Base-by-base conservation (phyloP, 2,113 vertebrate species). In the Jacana jacana region DNA sequence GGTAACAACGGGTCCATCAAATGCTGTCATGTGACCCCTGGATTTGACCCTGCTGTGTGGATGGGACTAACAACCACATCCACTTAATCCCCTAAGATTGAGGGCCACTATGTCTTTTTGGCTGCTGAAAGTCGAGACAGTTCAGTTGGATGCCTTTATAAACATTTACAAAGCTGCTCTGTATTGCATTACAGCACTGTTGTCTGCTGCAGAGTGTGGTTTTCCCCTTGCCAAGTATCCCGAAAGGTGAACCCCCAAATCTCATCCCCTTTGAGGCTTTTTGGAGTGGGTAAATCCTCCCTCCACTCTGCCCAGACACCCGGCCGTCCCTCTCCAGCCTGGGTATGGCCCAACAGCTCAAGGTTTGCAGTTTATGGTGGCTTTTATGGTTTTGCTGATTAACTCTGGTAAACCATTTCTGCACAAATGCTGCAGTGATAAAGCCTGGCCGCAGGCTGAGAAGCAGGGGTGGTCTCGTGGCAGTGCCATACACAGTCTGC, bases 361-460 rank as follows among this genome's bases (percentile, higher is more conserved):
- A 81, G 51, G 42, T 86, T 60, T 48, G n/a, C 19, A 4, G 1
- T 86, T 96, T 95, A 90, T 75, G 35, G 64, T 16, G 60, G 33
- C 0, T 70, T 89, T 95, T 96, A 94, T 88, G 68, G 76, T 46
- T 37, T 3, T 9, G 35, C 19, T 30, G 65, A 60, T 71, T 11
- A 51, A 44, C 17, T 16, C 46, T 14, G 48, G 39, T 39, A 35
- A 93, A 63, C 9, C 14, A 46, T 86, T 88, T 35, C 33, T 85
- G 39, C 15, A 20, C 10, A 17, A 10, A 4, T 0, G 1, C 30
- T 4, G 0, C 4, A 1, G 37, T 0, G 52, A 91, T 60, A 89
- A 89, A 24, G 24, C 5, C 54, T 0, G 3, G 1, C 7, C 0
- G 1, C 10, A 11, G 37, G 35, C 3, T 0, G 5, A 27, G 25